These are phyloP conservation scores for Phoenicopterus ruber DNA, from an alignment of 2,113 vertebrate species.

Conservation along the genomic window DNA sequence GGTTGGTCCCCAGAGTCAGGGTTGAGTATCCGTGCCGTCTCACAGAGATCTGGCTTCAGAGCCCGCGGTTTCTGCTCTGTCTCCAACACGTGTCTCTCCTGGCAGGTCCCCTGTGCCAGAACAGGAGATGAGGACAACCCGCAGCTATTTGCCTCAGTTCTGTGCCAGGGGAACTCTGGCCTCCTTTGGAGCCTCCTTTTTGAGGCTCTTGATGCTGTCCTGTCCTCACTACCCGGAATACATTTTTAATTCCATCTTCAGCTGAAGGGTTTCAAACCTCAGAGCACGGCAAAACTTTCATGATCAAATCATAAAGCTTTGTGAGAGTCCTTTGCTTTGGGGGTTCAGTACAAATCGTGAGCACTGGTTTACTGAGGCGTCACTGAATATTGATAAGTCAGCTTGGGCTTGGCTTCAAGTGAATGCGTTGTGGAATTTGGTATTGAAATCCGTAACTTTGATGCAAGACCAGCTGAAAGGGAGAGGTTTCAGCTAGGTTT, in stretches of 20 bases:
- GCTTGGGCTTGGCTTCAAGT: background rate
- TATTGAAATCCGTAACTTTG: background rate
- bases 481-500: background rate
- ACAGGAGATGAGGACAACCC: background rate
- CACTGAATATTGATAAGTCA: background rate
- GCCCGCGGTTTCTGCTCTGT: background rate
- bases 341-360: background rate
- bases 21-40: background rate
- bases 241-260: background rate
- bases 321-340: background rate
- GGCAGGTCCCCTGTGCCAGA: background rate
- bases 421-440: background rate
- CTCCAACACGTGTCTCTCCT: background rate
- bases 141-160: background rate
- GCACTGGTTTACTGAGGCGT: background rate
- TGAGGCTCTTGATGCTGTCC: background rate
- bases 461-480: background rate
- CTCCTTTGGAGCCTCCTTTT: background rate
- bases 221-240: background rate
- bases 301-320: background rate
- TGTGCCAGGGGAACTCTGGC: background rate
- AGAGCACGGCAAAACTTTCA: background rate
- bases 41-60: background rate
- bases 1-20: background rate
- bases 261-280: background rate